phyloP scores from a whole-genome alignment of 2,797 vertebrate species.

The Fistularia tabacaria region DNA sequence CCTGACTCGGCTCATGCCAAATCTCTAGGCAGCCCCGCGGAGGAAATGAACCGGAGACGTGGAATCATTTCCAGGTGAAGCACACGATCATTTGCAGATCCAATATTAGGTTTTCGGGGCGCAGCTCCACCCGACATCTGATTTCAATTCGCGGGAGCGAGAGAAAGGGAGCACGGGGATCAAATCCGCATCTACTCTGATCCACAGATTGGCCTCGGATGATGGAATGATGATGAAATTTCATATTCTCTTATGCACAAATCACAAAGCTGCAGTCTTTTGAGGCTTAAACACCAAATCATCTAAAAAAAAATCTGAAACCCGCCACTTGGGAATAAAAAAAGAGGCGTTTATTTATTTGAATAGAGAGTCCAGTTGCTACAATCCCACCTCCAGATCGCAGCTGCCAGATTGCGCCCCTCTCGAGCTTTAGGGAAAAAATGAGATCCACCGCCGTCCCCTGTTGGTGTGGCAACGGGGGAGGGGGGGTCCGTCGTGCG shows the following conservation, averaged over 20 bases:
- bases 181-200: constrained; percentile 31
- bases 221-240: constrained; percentile 47
- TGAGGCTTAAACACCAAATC: constrained; percentile 49
- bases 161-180: constrained; percentile 30
- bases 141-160: constrained; percentile 34
- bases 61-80: too few relatives aligned
- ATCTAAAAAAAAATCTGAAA: constrained; percentile 35
- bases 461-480: constrained; percentile 29
- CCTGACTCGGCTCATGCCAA: too few relatives aligned
- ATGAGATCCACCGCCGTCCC: constrained; percentile 30
- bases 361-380: constrained; percentile 40
- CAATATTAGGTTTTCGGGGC: too few relatives aligned
- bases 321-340: constrained; percentile 17
- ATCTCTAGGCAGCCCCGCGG: too few relatives aligned
- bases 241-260: constrained; percentile 12
- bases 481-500: constrained; percentile 48
- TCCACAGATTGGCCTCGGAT: constrained; percentile 35
- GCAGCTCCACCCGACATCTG: constrained; percentile 26
- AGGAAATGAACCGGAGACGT: too few relatives aligned
- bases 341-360: constrained; percentile 4
- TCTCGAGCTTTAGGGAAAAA: constrained; percentile 45
- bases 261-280: constrained; percentile 17
- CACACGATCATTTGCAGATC: too few relatives aligned
- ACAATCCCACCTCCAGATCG: constrained; percentile 48
- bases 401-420: constrained; percentile 56